A percentile compares a stretch with the other conserved stretches of the same genome.
These are phyloP conservation scores for Rhamphomyia laevipes DNA, from an alignment of 2,888 invertebrate genomes.

Conservation along the genomic window DNA sequence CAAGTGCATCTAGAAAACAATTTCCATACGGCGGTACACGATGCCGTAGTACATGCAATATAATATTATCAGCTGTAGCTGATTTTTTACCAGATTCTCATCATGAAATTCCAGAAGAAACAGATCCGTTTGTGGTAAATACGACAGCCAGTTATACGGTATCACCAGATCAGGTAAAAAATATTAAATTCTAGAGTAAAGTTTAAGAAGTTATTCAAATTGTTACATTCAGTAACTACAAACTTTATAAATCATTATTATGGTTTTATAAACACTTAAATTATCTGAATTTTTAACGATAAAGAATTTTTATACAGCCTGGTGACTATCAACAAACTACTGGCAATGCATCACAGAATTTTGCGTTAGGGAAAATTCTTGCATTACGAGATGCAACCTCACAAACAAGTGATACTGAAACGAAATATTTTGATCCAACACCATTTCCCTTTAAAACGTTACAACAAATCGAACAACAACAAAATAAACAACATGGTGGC, in stretches of 20 bases:
- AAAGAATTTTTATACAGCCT: background rate
- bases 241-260: no score
- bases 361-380: slow-evolving; percentile 21
- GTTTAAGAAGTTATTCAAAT: background rate
- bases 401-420: slow-evolving; percentile 35
- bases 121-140: slow-evolving; percentile 30
- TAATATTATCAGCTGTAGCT: slow-evolving; percentile 46
- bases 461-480: background rate
- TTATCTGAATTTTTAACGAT: no score
- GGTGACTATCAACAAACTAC: background rate
- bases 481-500: slow-evolving; percentile 13
- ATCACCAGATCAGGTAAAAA: slow-evolving; percentile 30
- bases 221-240: background rate
- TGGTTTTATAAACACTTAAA: no score
- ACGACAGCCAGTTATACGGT: slow-evolving; percentile 27
- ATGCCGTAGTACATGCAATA: slow-evolving; percentile 57
- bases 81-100: slow-evolving; percentile 25
- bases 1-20: slow-evolving; percentile 26
- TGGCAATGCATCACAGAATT: slow-evolving; percentile 18
- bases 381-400: slow-evolving; percentile 33
- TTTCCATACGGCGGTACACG: slow-evolving; percentile 29
- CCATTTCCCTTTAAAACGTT: slow-evolving; percentile 10
- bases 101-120: slow-evolving; percentile 19
- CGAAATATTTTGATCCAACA: slow-evolving; percentile 19
- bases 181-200: no score